Conservation (phyloP, 2,113 vertebrate genomes). For the Eulacestoma nigropectus region DNA sequence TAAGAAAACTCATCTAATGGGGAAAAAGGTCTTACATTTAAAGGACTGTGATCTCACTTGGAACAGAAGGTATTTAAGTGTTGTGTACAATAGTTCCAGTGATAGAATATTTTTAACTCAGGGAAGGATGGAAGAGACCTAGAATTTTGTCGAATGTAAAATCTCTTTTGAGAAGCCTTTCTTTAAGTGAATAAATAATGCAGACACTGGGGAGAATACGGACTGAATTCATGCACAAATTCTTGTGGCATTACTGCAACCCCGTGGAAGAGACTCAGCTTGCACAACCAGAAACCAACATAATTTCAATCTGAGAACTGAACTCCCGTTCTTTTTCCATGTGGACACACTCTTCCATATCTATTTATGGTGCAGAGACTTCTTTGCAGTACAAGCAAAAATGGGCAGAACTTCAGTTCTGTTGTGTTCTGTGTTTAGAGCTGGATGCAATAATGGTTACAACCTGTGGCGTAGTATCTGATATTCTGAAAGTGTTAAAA, state of each 20-base stretch:
- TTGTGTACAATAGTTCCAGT: not conserved
- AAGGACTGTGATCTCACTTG: not conserved
- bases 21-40: not conserved
- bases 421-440: not conserved
- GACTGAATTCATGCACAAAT: constrained; percentile 17
- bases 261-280: not conserved
- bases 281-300: not conserved
- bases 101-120: not conserved
- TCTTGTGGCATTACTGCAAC: not conserved
- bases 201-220: not conserved
- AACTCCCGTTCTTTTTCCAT: not conserved
- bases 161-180: not conserved
- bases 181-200: not conserved
- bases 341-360: not conserved
- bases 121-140: not conserved
- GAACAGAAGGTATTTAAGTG: not conserved
- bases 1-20: not conserved
- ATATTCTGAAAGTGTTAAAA: not conserved
- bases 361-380: not conserved
- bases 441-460: not conserved
- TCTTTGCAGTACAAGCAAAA: not conserved
- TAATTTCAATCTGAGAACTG: not conserved
- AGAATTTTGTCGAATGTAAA: not conserved
- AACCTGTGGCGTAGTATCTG: not conserved
- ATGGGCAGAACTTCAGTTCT: not conserved